Percentiles rank a stretch among this genome's conserved stretches.
phyloP scores from a whole-genome alignment of 1,140 invertebrate species.

The Heliconius eleuchia region DNA sequence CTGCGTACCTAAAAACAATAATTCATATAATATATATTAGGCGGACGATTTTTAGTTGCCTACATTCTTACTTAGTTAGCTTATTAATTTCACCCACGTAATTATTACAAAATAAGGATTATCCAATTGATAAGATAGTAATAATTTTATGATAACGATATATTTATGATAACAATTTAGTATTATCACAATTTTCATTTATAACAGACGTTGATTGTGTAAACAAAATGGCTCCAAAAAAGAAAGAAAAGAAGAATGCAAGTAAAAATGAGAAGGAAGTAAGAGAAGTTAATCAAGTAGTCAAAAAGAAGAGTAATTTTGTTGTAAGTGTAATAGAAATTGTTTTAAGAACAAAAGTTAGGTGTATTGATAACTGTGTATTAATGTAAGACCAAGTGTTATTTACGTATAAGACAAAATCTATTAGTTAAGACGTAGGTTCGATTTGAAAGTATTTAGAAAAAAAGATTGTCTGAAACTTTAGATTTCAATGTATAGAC shows the following conservation, averaged over 20 bases:
- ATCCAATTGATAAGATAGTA: slow-evolving; percentile 31
- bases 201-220: slow-evolving; percentile 11
- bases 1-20: no score
- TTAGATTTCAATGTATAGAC: no score
- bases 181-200: slow-evolving; percentile 33
- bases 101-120: slow-evolving; percentile 32
- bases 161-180: slow-evolving; percentile 30
- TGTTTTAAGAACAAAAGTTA: neutral
- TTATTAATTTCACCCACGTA: slow-evolving; percentile 34
- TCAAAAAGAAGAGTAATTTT: neutral
- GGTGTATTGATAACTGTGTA: no score
- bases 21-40: no score
- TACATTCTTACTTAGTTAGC: neutral
- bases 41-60: no score
- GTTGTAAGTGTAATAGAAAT: slow-evolving; percentile 16
- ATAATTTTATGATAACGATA: neutral
- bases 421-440: no score
- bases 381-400: no score
- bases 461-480: no score
- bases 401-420: no score
- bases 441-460: no score
- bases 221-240: slow-evolving; percentile 41
- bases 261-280: slow-evolving; percentile 23
- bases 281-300: neutral
- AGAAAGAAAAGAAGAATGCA: slow-evolving; percentile 29